phyloP scores from a whole-genome alignment of 2,888 invertebrate species.

The Eucera pruinosa region DNA sequence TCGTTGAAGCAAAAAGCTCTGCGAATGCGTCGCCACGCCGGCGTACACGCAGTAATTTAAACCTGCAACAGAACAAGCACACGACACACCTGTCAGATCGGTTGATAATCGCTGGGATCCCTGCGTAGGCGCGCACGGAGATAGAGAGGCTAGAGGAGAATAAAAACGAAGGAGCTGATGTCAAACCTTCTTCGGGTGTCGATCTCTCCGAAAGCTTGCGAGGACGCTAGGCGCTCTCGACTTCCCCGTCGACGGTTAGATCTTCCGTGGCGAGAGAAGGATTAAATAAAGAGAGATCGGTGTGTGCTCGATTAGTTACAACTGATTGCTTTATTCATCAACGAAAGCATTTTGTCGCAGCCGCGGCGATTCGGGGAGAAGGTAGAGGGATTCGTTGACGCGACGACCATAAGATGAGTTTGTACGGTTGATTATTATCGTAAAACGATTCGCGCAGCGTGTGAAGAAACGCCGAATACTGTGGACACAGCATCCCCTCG shows the following conservation, averaged over 20 bases:
- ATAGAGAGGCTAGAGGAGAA: constrained; percentile 26
- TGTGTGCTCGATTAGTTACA: background rate
- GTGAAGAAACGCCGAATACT: too few relatives aligned
- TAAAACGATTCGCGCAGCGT: too few relatives aligned
- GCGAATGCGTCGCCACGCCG: constrained; percentile 18
- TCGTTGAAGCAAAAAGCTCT: constrained; percentile 24
- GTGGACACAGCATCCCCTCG: too few relatives aligned
- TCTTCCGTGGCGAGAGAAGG: constrained; percentile 50
- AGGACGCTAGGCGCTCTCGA: too few relatives aligned
- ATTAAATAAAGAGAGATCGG: constrained; percentile 29
- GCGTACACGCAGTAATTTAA: constrained; percentile 52
- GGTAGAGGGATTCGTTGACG: too few relatives aligned
- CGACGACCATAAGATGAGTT: too few relatives aligned
- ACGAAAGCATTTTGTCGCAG: background rate
- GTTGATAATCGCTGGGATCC: constrained; percentile 24
- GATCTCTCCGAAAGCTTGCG: too few relatives aligned
- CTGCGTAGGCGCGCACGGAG: too few relatives aligned
- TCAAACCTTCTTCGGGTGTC: constrained; percentile 54
- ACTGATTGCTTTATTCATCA: constrained; percentile 41
- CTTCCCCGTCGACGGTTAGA: too few relatives aligned
- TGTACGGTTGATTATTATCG: too few relatives aligned
- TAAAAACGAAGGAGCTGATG: constrained; percentile 27
- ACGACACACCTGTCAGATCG: constrained; percentile 55
- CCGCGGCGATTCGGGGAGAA: too few relatives aligned
- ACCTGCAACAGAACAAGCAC: constrained; percentile 67